Percentiles rank a stretch among this genome's conserved stretches.
Evolutionary conservation across 2,888 invertebrate species (phyloP).

Genomic region (Prosapia bicincta): DNA sequence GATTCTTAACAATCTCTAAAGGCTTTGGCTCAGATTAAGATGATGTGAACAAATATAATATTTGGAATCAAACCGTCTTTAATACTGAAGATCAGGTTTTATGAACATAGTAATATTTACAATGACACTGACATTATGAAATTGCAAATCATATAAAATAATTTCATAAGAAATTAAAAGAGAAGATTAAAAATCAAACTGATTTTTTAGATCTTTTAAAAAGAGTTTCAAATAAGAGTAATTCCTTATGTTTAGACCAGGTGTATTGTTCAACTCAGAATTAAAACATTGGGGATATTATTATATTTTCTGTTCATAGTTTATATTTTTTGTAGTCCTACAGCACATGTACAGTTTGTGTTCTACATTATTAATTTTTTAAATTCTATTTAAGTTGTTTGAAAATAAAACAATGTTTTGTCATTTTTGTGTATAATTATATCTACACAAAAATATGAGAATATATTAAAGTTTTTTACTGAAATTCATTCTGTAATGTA

Average conservation of each 20-base stretch:
- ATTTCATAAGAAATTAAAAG: background rate
- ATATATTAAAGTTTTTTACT: no score
- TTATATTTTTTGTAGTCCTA: background rate
- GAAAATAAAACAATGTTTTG: no score
- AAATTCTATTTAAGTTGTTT: no score
- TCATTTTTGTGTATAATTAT: no score
- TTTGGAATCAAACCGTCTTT: background rate
- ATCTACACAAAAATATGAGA: no score
- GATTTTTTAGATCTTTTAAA: background rate
- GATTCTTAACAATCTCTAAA: slow-evolving; percentile 16
- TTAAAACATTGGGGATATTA: no score
- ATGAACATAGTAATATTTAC: slow-evolving; percentile 4
- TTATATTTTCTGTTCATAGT: no score
- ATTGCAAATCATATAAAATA: background rate
- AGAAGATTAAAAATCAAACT: background rate
- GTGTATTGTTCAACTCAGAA: background rate
- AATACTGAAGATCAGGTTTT: background rate
- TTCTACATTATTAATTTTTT: no score
- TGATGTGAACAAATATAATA: background rate
- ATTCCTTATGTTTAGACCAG: background rate
- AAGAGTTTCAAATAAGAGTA: background rate
- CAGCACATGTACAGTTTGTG: no score
- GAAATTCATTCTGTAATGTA: no score
- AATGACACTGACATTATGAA: slow-evolving; percentile 13
- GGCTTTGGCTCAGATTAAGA: background rate